Base-by-base conservation (phyloP, 1,140 invertebrate species). In the Pogonus chalceus region DNA sequence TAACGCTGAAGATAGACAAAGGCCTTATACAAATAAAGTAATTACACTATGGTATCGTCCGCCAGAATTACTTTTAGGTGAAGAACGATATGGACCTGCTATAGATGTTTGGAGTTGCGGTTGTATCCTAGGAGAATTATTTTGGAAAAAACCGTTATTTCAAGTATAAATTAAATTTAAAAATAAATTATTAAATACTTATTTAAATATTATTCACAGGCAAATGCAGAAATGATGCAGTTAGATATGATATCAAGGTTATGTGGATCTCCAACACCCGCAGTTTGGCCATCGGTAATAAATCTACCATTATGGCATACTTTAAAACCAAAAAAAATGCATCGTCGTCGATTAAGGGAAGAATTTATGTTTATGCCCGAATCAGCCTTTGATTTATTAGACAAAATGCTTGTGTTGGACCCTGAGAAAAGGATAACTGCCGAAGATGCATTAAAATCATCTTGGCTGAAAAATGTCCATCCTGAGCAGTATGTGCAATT, bases 41-140 rank as follows among this genome's bases (percentile, higher is more conserved):
- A 99, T 99, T 57, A 99, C 97, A 10, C 72, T 99, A 20, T 99
- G 97, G 96, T 99, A 99, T 75, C 79, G 92, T 39, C 69, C 69
- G 10, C 69, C 69, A 0, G 69, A 70, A 56, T 55, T 99, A 49
- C 73, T 99, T 35, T 74, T 99, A 0, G 97, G 97, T 2, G 96
- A 98, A 72, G 96, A 99, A 73, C 80, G 94, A 51, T 99, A 99
- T 72, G 96, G 95, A 0, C 93, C 96, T 7, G 88, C 95, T 0
- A 96, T 99, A 60, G 97, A 99, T 74, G 90, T 99, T 14, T 99
- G 97, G 97, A 98, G 94, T 65, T 96, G 94, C 72, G 97, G 96
- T 21, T 99, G 97, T 69, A 99, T 99, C 64, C 77, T 99, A 23
- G 97, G 95, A 1, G 97, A 99, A 77, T 75, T 99, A 24, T 99